These are phyloP conservation scores for Leucophora obtusa DNA, from an alignment of 2,888 invertebrate genomes.

Conservation along the genomic window DNA sequence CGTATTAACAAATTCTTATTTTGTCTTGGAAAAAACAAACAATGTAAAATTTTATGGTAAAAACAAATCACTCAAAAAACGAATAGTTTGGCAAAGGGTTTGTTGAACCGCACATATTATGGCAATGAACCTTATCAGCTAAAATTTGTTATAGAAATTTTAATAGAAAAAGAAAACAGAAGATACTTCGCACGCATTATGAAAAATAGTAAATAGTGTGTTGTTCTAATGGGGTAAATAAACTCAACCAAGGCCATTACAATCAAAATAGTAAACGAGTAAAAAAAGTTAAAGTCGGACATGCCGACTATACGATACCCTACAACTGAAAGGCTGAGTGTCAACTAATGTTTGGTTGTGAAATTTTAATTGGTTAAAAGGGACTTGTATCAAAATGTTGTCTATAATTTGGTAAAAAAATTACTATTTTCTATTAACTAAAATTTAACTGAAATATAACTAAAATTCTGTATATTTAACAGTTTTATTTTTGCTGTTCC, in stretches of 20 bases:
- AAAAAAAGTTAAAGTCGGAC: no score
- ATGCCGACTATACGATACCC: no score
- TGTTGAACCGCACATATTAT: constrained; percentile 45
- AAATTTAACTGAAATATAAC: no score
- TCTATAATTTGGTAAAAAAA: no score
- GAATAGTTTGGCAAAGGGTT: constrained; percentile 47
- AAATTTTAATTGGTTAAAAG: no score
- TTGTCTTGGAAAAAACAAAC: constrained; percentile 5
- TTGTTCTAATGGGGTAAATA: constrained; percentile 51
- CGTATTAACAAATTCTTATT: constrained; percentile 48
- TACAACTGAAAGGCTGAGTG: no score
- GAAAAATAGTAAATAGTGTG: not conserved
- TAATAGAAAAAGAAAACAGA: constrained; percentile 32
- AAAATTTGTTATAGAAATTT: constrained; percentile 7
- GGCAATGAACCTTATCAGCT: constrained; percentile 48
- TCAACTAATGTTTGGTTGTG: no score
- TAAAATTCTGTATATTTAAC: no score
- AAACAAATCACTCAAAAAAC: not conserved
- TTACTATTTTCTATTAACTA: no score
- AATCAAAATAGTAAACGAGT: not conserved
- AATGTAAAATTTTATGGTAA: not conserved
- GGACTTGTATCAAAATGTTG: no score
- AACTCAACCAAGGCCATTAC: constrained; percentile 57
- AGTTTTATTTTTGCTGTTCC: no score
- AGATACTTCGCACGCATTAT: constrained; percentile 39